phyloP scores from a whole-genome alignment of 1,140 invertebrate genomes.

The Cardiocondyla obscurior region DNA sequence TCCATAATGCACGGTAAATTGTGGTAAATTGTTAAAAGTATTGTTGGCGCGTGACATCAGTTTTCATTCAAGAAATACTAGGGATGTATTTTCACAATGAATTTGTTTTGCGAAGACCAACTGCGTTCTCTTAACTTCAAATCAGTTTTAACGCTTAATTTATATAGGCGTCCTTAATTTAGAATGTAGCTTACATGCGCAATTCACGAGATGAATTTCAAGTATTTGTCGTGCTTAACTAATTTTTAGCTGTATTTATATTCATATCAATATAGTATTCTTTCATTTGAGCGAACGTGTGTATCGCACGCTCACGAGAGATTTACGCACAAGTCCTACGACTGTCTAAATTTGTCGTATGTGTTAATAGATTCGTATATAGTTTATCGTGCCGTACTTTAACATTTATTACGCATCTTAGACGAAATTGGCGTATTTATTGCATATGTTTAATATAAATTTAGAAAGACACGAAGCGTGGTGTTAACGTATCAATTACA shows the following conservation, averaged over 20 bases:
- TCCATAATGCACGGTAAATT: background rate
- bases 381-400: slow-evolving; percentile 58
- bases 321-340: slow-evolving; percentile 67
- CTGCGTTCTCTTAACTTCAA: slow-evolving; percentile 1
- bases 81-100: slow-evolving; percentile 13
- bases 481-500: slow-evolving; percentile 25
- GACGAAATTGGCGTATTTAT: slow-evolving; percentile 22
- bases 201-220: background rate
- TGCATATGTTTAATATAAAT: background rate
- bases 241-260: background rate
- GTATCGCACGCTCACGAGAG: background rate
- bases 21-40: slow-evolving; percentile 1
- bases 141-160: slow-evolving; percentile 6
- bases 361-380: slow-evolving; percentile 66
- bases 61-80: background rate
- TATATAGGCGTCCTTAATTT: slow-evolving; percentile 2
- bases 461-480: background rate
- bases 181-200: background rate
- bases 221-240: background rate
- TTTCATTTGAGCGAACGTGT: background rate
- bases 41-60: background rate
- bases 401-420: background rate
- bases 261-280: background rate
- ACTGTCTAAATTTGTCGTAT: slow-evolving; percentile 59
- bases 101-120: background rate